Percentiles rank a stretch among this genome's conserved stretches.
These are phyloP conservation scores for Pogonus chalceus DNA, from an alignment of 1,140 invertebrate genomes.

Conservation along the genomic window DNA sequence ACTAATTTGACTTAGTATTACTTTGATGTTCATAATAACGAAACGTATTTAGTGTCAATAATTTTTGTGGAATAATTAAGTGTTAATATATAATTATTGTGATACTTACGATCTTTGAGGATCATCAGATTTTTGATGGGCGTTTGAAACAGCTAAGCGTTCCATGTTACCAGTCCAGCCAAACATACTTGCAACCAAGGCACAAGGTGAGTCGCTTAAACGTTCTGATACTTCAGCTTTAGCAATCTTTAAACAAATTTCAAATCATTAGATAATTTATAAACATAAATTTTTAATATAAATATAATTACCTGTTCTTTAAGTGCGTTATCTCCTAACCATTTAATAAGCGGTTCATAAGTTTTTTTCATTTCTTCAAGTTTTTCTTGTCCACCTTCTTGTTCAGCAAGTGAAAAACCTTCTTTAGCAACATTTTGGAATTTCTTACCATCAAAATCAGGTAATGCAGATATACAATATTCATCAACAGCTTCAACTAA, in stretches of 20 bases:
- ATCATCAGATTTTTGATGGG: constrained; percentile 93
- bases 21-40: too few species aligned
- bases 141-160: constrained; percentile 88
- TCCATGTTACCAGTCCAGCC: constrained; percentile 99
- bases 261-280: too few species aligned
- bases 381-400: constrained; percentile 71
- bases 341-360: constrained; percentile 86
- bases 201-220: constrained; percentile 87
- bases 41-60: too few species aligned
- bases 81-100: constrained; percentile 15
- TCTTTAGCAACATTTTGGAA: constrained; percentile 99
- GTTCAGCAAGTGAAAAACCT: constrained; percentile 81
- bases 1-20: too few species aligned
- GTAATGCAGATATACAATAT: constrained; percentile 90
- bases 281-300: constrained; percentile 28
- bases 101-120: constrained; percentile 54
- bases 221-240: constrained; percentile 85
- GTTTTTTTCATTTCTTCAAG: constrained; percentile 68
- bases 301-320: constrained; percentile 69
- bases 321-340: constrained; percentile 78
- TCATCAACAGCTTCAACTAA: constrained; percentile 96
- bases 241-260: constrained; percentile 47
- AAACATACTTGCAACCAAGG: constrained; percentile 91
- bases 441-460: constrained; percentile 99
- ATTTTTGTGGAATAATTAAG: too few species aligned